Conservation (phyloP, 2,113 vertebrate species). For the Vombatus ursinus region DNA sequence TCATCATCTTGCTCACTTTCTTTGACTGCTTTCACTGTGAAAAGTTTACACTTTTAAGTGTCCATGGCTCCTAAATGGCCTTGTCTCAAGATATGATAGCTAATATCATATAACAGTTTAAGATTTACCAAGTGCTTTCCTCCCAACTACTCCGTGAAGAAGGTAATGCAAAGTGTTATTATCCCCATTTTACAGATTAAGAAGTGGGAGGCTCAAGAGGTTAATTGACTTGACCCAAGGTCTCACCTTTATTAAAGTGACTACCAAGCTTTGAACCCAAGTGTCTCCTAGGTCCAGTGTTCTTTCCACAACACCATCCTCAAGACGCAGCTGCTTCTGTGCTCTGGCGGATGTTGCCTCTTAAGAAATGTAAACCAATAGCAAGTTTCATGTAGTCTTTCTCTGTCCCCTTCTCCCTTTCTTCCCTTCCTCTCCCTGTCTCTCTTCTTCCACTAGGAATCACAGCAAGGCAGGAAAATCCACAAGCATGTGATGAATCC, state of each 20-base stretch:
- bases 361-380: background rate
- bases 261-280: background rate
- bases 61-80: background rate
- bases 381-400: background rate
- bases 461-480: background rate
- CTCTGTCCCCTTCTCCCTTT: background rate
- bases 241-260: background rate
- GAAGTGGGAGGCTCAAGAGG: background rate
- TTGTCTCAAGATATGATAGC: background rate
- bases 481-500: background rate
- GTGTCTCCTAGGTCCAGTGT: background rate
- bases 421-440: too few relatives aligned
- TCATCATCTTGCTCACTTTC: background rate
- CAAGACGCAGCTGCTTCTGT: background rate
- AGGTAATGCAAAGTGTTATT: background rate
- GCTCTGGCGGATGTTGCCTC: background rate
- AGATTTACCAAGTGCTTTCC: background rate
- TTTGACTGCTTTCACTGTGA: background rate
- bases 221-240: background rate
- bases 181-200: background rate
- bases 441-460: background rate
- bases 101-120: background rate
- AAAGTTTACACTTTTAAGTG: background rate
- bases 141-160: background rate
- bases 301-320: background rate